Base-by-base conservation (phyloP, 2,888 invertebrate species). In the Ctena decussata region DNA sequence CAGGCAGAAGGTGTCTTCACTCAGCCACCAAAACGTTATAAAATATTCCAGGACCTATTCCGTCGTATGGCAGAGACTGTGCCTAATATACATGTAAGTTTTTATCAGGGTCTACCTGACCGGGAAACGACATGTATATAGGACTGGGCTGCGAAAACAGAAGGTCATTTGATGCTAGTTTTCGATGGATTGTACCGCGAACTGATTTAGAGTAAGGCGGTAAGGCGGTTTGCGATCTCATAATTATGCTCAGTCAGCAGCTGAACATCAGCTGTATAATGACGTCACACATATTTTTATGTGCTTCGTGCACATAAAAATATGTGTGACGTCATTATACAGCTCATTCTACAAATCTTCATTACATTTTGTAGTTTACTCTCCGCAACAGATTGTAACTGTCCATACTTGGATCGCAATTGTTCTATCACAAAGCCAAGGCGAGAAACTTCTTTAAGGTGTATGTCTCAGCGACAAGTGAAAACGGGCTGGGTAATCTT, bases 201-300 rank as follows among this genome's bases (percentile, higher is more conserved):
- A 37, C 8, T 70, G 8, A 70, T 70, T 37, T 37, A 70, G 41
- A 70, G 70, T 37, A 70, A 70, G 24, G n/a, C n/a, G n/a, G n/a
- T n/a, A n/a, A n/a, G n/a, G 70, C 70, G 24, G 41, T 70, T 6
- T 70, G 70, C 39, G 70, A 70, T 21, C 70, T 70, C 3, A 37
- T 37, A 6, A 37, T 70, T 12, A 37, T 70, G 39, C 70, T 70
- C 11, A 70, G 70, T 30, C 70, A 70, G 5, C 70, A 70, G 5
- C 30, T 70, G 30, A 70, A 70, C 37, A 70, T 70, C 70, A 70
- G 39, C n/a, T 39, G 27, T 12, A 70, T 70, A 15, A 70, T 70
- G 37, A 37, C 70, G 24, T 37, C 37, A 15, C 76, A 77, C 65
- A 77, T n/a, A 77, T 77, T 37, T 77, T 77, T 41, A 77, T 77